A percentile compares a stretch with the other conserved stretches of the same genome.
phyloP scores from a whole-genome alignment of 37 sponge, comb jelly and placozoan genomes.

The Mnemiopsis leidyi region DNA sequence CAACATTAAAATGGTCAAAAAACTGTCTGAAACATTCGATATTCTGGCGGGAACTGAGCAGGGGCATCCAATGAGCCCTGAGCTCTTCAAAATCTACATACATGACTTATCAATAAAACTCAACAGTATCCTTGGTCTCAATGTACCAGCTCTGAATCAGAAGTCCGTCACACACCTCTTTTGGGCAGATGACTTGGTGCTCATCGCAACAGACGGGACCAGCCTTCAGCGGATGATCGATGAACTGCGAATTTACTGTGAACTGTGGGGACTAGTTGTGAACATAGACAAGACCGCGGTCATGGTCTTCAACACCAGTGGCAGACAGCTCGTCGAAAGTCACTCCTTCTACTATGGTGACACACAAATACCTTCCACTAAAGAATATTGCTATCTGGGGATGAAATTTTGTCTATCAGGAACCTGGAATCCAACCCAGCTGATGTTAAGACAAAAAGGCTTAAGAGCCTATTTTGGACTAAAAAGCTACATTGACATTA shows the following conservation, averaged over 20 bases:
- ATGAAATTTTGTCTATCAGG: background rate
- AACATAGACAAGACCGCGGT: background rate
- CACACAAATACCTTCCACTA: background rate
- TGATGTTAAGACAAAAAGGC: background rate
- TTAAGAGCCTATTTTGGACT: background rate
- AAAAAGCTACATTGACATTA: background rate
- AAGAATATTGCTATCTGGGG: background rate
- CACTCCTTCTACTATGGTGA: background rate
- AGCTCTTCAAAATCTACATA: no score
- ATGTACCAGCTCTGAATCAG: background rate
- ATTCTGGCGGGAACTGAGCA: background rate
- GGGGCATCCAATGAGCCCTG: constrained; percentile 16
- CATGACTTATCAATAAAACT: background rate
- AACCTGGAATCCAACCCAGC: background rate
- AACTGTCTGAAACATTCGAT: background rate
- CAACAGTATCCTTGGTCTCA: background rate
- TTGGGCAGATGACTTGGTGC: constrained; percentile 35
- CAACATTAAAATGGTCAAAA: background rate
- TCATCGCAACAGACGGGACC: background rate
- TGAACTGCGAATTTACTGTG: background rate
- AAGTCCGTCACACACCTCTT: background rate
- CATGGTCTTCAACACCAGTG: background rate
- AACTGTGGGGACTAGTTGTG: background rate
- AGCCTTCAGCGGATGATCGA: background rate
- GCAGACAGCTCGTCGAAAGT: background rate